Base-by-base conservation (phyloP, 2,888 invertebrate genomes). In the Parthenolecanium corni region DNA sequence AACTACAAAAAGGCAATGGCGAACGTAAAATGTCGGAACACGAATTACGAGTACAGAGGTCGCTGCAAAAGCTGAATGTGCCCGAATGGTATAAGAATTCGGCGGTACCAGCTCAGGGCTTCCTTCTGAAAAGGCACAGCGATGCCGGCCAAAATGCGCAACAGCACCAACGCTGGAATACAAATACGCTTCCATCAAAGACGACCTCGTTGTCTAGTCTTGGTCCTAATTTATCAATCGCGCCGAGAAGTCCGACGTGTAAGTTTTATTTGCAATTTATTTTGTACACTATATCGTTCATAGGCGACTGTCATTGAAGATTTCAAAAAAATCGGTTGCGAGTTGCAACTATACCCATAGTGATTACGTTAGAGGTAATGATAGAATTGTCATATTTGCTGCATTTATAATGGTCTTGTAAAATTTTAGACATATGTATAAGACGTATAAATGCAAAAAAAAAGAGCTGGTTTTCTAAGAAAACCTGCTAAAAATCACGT, bases 21-120 rank as follows among this genome's bases (percentile, higher is more conserved):
- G 86, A 86, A 73, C 81, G 88, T 66, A 84, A 85, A 72, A 84
- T 92, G 72, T 94, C 93, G 67, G 93, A 93, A 77, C 92, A 93
- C 77, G 93, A 95, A 76, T 79, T 94, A 68, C 83, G 94, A 69
- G 89, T 95, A 66, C 90, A 92, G 75, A 85, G 91, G 70, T 94
- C 94, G 58, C 77, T 95, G 71, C 92, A 93, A 76, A 89, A 90
- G 72, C 83, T 95, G 70, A 89, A 92, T 77, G 86, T 95, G 67
- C 95, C 95, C 66, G 92, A 94, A 74, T 95, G 95, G 95, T 94
- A 84, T 77, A 84, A 84, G 73, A 84, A 83, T 73, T 83, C 83
- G 53, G 82, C 82, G 67, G 81, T 85, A 57, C 85, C 86, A 23
- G 80, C 82, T 65, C 85, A 85, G 74, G 87, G 88, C 62, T 89